phyloP scores from a whole-genome alignment of 2,888 invertebrate genomes.

The Tinea semifulvella region DNA sequence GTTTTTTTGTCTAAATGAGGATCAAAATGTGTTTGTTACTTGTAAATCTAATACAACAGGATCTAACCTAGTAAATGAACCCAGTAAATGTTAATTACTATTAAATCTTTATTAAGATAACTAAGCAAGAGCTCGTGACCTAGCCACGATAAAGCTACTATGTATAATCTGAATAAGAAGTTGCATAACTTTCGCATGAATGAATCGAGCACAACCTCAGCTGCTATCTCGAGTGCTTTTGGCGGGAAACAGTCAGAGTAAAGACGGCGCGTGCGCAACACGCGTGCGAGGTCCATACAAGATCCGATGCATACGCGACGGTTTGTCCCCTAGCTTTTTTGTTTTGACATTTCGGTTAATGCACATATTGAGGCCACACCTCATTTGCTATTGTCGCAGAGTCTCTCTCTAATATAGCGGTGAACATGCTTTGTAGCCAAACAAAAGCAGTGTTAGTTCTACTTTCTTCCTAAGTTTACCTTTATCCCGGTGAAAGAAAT shows the following conservation, averaged over 20 bases:
- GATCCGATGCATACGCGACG: conserved; percentile 49
- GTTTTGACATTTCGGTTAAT: conserved; percentile 46
- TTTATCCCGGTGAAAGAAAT: conserved; percentile 6
- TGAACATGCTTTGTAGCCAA: conserved; percentile 50
- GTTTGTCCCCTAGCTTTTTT: conserved; percentile 52
- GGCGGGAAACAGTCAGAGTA: conserved; percentile 58
- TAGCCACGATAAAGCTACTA: conserved; percentile 28
- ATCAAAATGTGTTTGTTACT: no score
- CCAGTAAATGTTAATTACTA: conserved; percentile 2
- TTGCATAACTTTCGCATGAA: conserved; percentile 39
- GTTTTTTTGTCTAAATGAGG: no score
- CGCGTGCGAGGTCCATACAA: conserved; percentile 43
- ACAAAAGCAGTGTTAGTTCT: conserved; percentile 60
- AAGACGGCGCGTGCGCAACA: conserved; percentile 58
- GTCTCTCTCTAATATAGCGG: conserved; percentile 53
- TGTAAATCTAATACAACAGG: no score
- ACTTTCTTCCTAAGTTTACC: conserved; percentile 36
- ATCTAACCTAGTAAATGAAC: no score
- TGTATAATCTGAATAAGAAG: conserved; percentile 33
- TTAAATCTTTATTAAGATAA: conserved; percentile 8
- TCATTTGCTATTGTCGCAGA: conserved; percentile 47
- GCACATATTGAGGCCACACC: conserved; percentile 59
- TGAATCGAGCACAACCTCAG: conserved; percentile 32
- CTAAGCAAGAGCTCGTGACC: conserved; percentile 28
- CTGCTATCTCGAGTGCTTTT: conserved; percentile 44